Evolutionary conservation across 2,888 invertebrate genomes (phyloP).

Genomic region (Therioaphis trifolii): DNA sequence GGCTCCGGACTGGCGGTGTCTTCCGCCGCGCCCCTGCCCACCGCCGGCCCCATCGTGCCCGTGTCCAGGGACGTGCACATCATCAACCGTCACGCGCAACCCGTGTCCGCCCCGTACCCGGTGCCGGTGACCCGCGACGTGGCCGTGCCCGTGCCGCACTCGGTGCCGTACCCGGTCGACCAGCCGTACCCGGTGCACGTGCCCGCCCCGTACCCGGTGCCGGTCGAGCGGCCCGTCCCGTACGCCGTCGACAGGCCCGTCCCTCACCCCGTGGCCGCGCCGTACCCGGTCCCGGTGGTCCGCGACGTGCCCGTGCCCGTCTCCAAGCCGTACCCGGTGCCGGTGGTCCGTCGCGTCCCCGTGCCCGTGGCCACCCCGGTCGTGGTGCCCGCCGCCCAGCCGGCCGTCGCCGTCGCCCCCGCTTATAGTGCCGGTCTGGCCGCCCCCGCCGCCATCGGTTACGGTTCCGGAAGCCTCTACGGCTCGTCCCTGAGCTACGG

Average conservation of each 20-base stretch:
- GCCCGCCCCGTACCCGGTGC: conserved; percentile 18
- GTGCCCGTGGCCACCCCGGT: conserved; percentile 11
- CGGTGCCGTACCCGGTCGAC: conserved; percentile 26
- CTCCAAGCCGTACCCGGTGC: neutral
- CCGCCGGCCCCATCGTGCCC: conserved; percentile 2
- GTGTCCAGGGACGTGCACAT: conserved; percentile 31
- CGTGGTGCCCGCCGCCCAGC: conserved; percentile 4
- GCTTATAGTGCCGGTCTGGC: neutral
- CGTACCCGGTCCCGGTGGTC: conserved; percentile 30
- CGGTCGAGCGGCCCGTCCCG: conserved; percentile 8
- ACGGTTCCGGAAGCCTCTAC: neutral
- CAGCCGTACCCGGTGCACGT: conserved; percentile 18
- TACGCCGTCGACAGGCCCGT: conserved; percentile 35
- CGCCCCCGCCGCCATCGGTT: neutral
- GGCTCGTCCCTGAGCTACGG: neutral
- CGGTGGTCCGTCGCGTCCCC: neutral
- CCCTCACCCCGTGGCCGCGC: conserved; percentile 6
- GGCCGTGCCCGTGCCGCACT: conserved; percentile 13
- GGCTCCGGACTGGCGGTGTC: neutral
- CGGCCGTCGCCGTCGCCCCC: neutral
- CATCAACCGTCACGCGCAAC: conserved; percentile 34
- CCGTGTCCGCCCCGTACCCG: conserved; percentile 40
- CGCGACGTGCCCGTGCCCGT: conserved; percentile 35
- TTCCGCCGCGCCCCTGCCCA: neutral
- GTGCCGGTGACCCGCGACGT: conserved; percentile 13